These are phyloP conservation scores for Drosophila jambulina DNA, from an alignment of 1,140 invertebrate genomes.

Conservation along the genomic window DNA sequence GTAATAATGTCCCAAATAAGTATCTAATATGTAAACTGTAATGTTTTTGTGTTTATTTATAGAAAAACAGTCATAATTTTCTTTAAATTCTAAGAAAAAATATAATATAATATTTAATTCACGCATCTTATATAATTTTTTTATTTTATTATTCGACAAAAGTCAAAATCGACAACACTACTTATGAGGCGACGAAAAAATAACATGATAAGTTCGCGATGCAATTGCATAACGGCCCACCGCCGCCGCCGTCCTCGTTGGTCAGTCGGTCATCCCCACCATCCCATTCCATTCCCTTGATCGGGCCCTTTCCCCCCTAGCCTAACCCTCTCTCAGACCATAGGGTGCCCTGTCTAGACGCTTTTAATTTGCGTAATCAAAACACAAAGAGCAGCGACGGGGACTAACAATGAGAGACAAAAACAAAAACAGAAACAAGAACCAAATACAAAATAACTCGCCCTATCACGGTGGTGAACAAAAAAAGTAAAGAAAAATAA, in stretches of 20 bases:
- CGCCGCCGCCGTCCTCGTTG: conserved; percentile 2
- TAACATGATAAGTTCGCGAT: conserved; percentile 4
- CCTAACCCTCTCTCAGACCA: conserved; percentile 4
- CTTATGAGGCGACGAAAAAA: background rate
- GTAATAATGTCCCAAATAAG: background rate
- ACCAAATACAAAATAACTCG: conserved; percentile 43
- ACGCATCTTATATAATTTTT: too few relatives aligned
- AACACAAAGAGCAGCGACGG: conserved; percentile 67
- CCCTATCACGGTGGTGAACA: conserved; percentile 51
- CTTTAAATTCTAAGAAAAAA: too few relatives aligned
- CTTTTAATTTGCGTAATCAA: conserved; percentile 81
- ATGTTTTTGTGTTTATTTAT: too few relatives aligned
- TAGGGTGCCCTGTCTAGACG: conserved; percentile 64
- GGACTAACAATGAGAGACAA: conserved; percentile 74
- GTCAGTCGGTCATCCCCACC: conserved; percentile 30
- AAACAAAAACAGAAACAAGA: conserved; percentile 54
- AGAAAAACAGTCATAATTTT: too few relatives aligned
- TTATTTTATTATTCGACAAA: too few relatives aligned
- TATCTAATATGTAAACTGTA: background rate
- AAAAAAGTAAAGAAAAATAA: conserved; percentile 42
- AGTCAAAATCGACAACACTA: too few relatives aligned
- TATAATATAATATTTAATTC: too few relatives aligned
- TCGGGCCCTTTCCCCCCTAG: conserved; percentile 15
- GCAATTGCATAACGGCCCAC: conserved; percentile 28
- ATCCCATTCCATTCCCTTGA: background rate